Base-by-base conservation (phyloP, 2,888 invertebrate genomes). In the Horisme vitalbata region DNA sequence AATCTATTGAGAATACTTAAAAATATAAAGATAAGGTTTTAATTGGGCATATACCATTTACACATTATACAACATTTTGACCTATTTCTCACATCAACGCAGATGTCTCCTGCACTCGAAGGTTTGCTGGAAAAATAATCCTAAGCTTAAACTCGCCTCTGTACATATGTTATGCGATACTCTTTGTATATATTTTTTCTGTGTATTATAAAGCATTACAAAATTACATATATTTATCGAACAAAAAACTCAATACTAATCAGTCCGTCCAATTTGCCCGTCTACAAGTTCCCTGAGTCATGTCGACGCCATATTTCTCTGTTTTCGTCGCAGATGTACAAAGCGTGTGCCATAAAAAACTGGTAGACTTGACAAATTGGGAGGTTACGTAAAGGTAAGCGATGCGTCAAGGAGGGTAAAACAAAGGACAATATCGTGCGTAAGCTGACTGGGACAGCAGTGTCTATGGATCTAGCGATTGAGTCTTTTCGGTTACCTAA, bases 331-430 rank as follows among this genome's bases (percentile, higher is more conserved):
- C 45, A 38, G 8, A 45, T 38, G 49, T 36, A 39, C 34, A 39
- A 38, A 43, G 50, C 41, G 41, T 52, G 39, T 44, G 47, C 33
- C 47, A 47, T 51, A 52, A 52, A 15, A 46, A 52, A 52, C 44
- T 38, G 44, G 55, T 41, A 45, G 55, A 59, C 41, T 53, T 54
- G 57, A 58, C 52, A 57, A 35, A 44, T 51, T 55, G 54, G 54
- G 44, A 51, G 37, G 47, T 27, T 54, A 47, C 47, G 49, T 54
- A 59, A 54, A 36, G 52, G 60, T 67, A 68, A 75, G 71, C 68
- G 71, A 75, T 71, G 67, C 59, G 69, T 74, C 65, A 64, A 68
- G 61, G 64, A 44, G 55, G 47, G 55, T 62, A 50, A 68, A 70
- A 71, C 65, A 68, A 68, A 63, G 68, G 66, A 61, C 63, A 57